Percentiles rank a stretch among this genome's conserved stretches.
Evolutionary conservation across 2,113 vertebrate species (phyloP).

Genomic region (Solea solea): DNA sequence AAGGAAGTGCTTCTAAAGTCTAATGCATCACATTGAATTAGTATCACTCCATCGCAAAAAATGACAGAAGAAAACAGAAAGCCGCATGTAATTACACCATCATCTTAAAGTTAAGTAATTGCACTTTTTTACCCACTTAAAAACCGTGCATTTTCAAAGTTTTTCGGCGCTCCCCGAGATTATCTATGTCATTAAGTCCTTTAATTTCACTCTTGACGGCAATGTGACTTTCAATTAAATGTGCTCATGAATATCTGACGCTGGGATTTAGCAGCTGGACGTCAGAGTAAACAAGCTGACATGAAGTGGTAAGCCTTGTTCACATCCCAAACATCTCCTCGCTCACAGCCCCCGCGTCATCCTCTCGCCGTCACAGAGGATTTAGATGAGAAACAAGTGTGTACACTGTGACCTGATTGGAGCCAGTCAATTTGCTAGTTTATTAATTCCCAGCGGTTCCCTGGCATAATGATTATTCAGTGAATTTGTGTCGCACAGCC

Average conservation of each 20-base stretch:
- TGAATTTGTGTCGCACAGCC: constrained; percentile 56
- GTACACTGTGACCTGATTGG: constrained; percentile 68
- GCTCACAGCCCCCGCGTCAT: constrained; percentile 30
- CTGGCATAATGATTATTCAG: constrained; percentile 71
- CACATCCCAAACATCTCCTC: constrained; percentile 30
- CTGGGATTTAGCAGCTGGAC: constrained; percentile 2
- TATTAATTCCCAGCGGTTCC: constrained; percentile 68
- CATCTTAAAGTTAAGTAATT: neutral
- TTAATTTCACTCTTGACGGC: neutral
- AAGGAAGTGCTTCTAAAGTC: constrained; percentile 3
- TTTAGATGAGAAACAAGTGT: constrained; percentile 60
- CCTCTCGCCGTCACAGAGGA: constrained; percentile 53
- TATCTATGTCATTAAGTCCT: neutral
- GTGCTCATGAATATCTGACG: constrained; percentile 5
- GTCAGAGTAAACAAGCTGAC: constrained; percentile 26
- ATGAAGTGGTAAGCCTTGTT: constrained; percentile 32
- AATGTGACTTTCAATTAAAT: neutral
- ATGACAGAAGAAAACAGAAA: neutral
- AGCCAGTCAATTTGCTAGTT: constrained; percentile 73
- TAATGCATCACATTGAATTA: neutral
- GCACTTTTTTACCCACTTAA: neutral
- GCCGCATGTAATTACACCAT: neutral
- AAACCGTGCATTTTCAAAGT: neutral
- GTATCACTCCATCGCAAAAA: neutral
- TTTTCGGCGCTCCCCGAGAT: neutral